A percentile compares a stretch with the other conserved stretches of the same genome.
Conservation (phyloP, 2,888 invertebrate species). For the Chorisops tibialis region DNA sequence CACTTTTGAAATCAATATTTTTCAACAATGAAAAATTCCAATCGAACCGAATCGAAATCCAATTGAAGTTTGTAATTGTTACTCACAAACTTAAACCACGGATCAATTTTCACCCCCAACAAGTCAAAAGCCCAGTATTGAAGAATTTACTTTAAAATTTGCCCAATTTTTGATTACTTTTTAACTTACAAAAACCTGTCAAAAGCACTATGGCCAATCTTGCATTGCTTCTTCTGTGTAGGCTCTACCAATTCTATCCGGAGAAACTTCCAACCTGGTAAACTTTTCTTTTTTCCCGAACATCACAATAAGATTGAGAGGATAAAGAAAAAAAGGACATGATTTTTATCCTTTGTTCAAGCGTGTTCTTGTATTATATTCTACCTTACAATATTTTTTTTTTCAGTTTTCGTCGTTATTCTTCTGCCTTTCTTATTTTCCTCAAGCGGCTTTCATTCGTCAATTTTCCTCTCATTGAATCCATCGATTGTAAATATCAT, state of each 20-base stretch:
- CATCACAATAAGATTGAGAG: not conserved
- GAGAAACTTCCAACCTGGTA: slow-evolving; percentile 5
- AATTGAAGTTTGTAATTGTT: no score
- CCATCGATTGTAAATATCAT: slow-evolving; percentile 24
- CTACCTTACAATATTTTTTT: slow-evolving; percentile 2
- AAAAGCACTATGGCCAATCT: slow-evolving; percentile 31
- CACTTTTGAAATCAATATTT: no score
- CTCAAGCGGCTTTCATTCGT: slow-evolving; percentile 15
- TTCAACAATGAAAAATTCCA: no score
- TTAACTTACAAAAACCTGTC: slow-evolving; percentile 27
- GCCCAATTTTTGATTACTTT: slow-evolving; percentile 9
- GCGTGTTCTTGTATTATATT: slow-evolving; percentile 30
- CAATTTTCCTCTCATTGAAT: slow-evolving; percentile 28
- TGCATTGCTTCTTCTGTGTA: not conserved
- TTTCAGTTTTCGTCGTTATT: not conserved
- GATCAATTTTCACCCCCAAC: no score
- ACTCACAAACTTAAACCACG: no score
- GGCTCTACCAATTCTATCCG: not conserved
- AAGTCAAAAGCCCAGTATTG: no score
- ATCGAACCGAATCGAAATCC: no score
- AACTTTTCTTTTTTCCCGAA: not conserved
- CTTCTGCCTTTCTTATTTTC: not conserved
- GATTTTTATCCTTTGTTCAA: slow-evolving; percentile 29
- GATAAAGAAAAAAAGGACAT: slow-evolving; percentile 23
- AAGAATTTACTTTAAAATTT: no score